These are phyloP conservation scores for Yponomeuta sedellus DNA, from an alignment of 2,888 invertebrate species.

Conservation along the genomic window DNA sequence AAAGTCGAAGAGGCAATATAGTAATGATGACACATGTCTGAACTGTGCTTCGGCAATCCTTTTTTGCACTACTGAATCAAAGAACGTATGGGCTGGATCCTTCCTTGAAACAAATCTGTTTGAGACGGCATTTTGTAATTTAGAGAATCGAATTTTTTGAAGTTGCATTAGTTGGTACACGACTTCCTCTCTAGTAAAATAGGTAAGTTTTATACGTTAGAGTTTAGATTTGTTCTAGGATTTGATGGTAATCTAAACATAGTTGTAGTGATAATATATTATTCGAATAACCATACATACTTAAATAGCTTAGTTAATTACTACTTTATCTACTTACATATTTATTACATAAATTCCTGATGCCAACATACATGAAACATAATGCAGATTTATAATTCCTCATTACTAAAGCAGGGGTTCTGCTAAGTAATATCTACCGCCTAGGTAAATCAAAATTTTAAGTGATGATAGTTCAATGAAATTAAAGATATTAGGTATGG, in stretches of 20 bases:
- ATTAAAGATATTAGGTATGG: background rate
- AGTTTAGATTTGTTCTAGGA: conserved; percentile 10
- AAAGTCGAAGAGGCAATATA: too few species aligned
- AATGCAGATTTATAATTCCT: background rate
- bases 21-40: too few species aligned
- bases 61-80: too few species aligned
- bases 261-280: background rate
- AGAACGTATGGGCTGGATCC: too few species aligned
- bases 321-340: too few species aligned
- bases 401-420: background rate
- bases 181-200: background rate
- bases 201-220: conserved; percentile 11
- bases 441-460: background rate
- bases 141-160: background rate
- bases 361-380: background rate
- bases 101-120: too few species aligned
- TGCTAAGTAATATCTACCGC: background rate
- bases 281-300: background rate
- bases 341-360: background rate
- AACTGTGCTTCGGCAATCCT: too few species aligned
- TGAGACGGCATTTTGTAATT: background rate
- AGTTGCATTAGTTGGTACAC: background rate
- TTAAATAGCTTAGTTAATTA: background rate
- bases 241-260: conserved; percentile 1
- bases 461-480: background rate